Percentiles rank a stretch among this genome's conserved stretches.
These are phyloP conservation scores for Tinea trinotella DNA, from an alignment of 2,888 invertebrate genomes.

Conservation along the genomic window DNA sequence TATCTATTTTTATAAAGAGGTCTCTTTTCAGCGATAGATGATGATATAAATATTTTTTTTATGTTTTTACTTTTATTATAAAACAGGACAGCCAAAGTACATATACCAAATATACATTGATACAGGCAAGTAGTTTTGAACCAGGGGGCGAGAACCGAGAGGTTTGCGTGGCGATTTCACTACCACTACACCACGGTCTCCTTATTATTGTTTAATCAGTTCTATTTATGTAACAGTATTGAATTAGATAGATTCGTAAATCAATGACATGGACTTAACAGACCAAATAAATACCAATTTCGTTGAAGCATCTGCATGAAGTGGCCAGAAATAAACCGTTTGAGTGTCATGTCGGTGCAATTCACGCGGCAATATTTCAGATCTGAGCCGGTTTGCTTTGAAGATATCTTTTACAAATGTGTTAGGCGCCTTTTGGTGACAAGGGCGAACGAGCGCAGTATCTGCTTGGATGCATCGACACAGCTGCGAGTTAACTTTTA, in stretches of 20 bases:
- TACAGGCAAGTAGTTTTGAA: too few species aligned
- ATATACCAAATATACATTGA: too few species aligned
- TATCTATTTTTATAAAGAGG: too few species aligned
- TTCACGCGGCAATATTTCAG: slow-evolving; percentile 16
- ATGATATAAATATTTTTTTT: too few species aligned
- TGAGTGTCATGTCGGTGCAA: slow-evolving; percentile 16
- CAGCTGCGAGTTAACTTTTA: slow-evolving; percentile 46
- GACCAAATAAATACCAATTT: slow-evolving; percentile 16
- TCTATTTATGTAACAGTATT: not conserved
- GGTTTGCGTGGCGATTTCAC: too few species aligned
- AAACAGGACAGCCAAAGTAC: too few species aligned
- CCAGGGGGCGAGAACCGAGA: too few species aligned
- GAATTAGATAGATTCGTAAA: slow-evolving; percentile 1
- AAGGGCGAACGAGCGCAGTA: slow-evolving; percentile 26
- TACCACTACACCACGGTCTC: too few species aligned
- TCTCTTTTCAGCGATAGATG: too few species aligned
- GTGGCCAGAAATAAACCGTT: slow-evolving; percentile 14
- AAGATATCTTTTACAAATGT: slow-evolving; percentile 59
- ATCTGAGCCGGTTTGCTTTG: slow-evolving; percentile 39
- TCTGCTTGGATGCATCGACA: slow-evolving; percentile 41
- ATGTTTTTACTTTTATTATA: too few species aligned
- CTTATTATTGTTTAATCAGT: too few species aligned
- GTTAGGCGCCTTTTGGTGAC: slow-evolving; percentile 42
- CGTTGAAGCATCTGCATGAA: slow-evolving; percentile 2
- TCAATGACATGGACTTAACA: slow-evolving; percentile 7